Base-by-base conservation (phyloP, 2,113 vertebrate genomes). In the Passer domesticus region DNA sequence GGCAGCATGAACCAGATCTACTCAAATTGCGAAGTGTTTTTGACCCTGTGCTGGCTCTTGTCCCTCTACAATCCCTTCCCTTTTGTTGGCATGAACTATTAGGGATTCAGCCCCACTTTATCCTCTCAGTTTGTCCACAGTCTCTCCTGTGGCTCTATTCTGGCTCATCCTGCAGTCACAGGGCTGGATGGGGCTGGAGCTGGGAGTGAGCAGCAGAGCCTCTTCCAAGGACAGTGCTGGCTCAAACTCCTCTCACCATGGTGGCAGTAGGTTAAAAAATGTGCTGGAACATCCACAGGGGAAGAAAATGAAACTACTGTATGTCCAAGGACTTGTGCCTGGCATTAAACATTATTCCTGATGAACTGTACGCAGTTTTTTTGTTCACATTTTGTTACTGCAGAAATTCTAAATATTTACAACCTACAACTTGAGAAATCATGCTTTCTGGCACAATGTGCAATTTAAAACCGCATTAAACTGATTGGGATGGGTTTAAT, bases 401-500 rank as follows among this genome's bases (percentile, higher is more conserved):
- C 9, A 1, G 90, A 89, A 83, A 50, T 53, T 90, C 90, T 97
- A 97, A 97, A 96, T 96, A 96, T 97, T 97, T 97, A 96, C 81
- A 95, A 93, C 62, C 76, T 92, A 58, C 0, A 1, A 46, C 88
- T 96, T 81, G 43, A 66, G 90, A 90, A 93, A 87, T 69, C 20
- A 23, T 75, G 73, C 60, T 89, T 92, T 87, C 92, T 15, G 16
- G 69, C 46, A 53, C 60, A 87, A 53, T 4, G 15, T 83, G 53
- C 85, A 90, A 88, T 8, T 95, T 77, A 62, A 35, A 80, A 89
- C 73, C 76, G 55, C 55, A 81, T 92, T 92, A 72, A 78, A 75
- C 88, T 66, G 80, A 89, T 59, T 62, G 66, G 63, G 80, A 87
- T 84, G 86, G 58, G 69, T 90, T 95, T 89, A 87, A 89, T 86